Conservation (phyloP, 2,113 vertebrate species). For the Bungarus multicinctus region DNA sequence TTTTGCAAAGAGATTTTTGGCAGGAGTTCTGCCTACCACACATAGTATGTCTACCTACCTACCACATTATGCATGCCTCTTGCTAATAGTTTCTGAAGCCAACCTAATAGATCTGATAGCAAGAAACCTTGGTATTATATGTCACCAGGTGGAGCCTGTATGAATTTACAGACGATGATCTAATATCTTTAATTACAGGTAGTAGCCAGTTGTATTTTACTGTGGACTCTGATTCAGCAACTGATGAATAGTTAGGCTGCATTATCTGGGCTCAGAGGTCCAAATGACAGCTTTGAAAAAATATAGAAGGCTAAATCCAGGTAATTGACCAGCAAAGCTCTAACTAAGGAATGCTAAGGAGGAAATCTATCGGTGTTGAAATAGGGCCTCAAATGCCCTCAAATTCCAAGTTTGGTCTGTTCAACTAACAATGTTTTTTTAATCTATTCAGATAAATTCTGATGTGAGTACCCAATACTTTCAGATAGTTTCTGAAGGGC, state of each 20-base stretch:
- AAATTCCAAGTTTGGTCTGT: not conserved
- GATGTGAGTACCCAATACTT: not conserved
- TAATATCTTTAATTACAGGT: not conserved
- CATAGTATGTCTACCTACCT: not conserved
- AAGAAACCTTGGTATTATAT: not conserved
- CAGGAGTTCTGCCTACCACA: not conserved
- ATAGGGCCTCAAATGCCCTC: not conserved
- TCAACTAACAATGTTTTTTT: not conserved
- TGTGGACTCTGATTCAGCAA: not conserved
- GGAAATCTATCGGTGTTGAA: not conserved
- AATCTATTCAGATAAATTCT: not conserved
- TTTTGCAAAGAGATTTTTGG: not conserved
- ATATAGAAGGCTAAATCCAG: not conserved
- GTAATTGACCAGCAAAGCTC: not conserved
- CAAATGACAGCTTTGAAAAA: not conserved
- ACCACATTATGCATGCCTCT: not conserved
- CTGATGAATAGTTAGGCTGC: not conserved
- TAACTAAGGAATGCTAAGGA: not conserved
- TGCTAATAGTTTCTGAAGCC: not conserved
- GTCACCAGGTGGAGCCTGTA: not conserved
- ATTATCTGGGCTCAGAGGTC: not conserved
- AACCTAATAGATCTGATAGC: not conserved
- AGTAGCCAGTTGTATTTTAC: not conserved
- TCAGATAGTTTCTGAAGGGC: not conserved
- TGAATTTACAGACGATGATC: not conserved